Base-by-base conservation (phyloP, 64 coral and sea anemone genomes). In the Porites australiensis region DNA sequence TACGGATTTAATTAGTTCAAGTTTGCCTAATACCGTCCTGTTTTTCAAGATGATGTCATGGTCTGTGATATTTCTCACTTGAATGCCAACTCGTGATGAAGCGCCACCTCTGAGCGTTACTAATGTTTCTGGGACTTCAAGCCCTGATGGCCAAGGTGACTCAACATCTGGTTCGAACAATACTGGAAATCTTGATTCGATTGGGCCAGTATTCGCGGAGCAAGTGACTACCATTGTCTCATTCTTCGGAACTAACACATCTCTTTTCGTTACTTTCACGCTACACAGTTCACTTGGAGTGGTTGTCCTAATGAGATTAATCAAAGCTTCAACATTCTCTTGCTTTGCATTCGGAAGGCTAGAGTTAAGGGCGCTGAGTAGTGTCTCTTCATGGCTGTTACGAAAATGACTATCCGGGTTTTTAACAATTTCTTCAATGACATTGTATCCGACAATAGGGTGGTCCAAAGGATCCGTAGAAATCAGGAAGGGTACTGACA, bases 151-250 rank as follows among this genome's bases (percentile, higher is more conserved):
- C 83, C 82, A 93, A 71, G 73, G 27, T 88, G n/a, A n/a, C n/a
- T n/a, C n/a, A n/a, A n/a, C n/a, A n/a, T n/a, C n/a, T n/a, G 92
- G 77, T 88, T 93, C 92, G 63, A 88, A 93, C 54, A 93, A 79
- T 7, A 81, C 92, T 59, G 88, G 88, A 62, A 68, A 60, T 63
- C 50, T 77, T n/a, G n/a, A n/a, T n/a, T n/a, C n/a, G n/a, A n/a
- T n/a, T n/a, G n/a, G n/a, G n/a, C n/a, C n/a, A n/a, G 27, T 27
- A 50, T 64, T 90, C 74, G n/a, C n/a, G n/a, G n/a, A n/a, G n/a
- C 63, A 69, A 87, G 64, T 15, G 15, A 66, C 8, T 66, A 66
- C 64, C 13, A 66, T 66, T 66, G 64, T 66, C 13, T 83, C 23
- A 86, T 37, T 59, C 80, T 93, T 87, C 43, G 73, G 82, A 49